phyloP scores from a whole-genome alignment of 1,140 invertebrate species.

The Chlorops oryzae region DNA sequence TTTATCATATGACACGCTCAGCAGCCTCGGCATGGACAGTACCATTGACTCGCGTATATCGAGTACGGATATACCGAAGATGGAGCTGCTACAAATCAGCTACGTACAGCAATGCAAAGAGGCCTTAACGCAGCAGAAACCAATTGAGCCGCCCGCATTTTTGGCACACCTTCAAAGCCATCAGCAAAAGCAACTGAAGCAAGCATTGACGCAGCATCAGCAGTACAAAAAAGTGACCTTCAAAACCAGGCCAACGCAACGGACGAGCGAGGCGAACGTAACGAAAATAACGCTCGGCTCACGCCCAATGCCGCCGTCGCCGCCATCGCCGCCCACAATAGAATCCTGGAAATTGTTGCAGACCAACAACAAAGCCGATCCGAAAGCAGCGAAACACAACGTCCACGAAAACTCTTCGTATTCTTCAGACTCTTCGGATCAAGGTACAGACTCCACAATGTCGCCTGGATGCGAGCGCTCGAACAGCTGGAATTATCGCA shows the following conservation, averaged over 20 bases:
- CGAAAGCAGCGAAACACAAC: slow-evolving; percentile 7
- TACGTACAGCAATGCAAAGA: slow-evolving; percentile 42
- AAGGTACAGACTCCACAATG: slow-evolving; percentile 14
- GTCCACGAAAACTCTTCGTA: slow-evolving; percentile 16
- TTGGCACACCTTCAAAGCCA: too few species aligned
- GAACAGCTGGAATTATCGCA: slow-evolving; percentile 28
- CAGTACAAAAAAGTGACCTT: too few species aligned
- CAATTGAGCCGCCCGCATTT: too few species aligned
- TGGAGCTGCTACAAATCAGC: slow-evolving; percentile 40
- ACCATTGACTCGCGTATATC: slow-evolving; percentile 32
- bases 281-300: slow-evolving; percentile 1
- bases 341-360: slow-evolving; percentile 34
- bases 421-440: slow-evolving; percentile 18
- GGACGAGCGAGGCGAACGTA: slow-evolving; percentile 4
- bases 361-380: slow-evolving; percentile 11
- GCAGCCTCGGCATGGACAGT: slow-evolving; percentile 21
- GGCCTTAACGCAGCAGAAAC: slow-evolving; percentile 32
- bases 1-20: slow-evolving; percentile 17
- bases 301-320: slow-evolving; percentile 10
- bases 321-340: slow-evolving; percentile 22
- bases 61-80: slow-evolving; percentile 31
- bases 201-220: too few species aligned
- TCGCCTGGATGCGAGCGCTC: slow-evolving; percentile 26
- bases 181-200: neutral
- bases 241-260: too few species aligned